Percentiles rank a stretch among this genome's conserved stretches.
These are phyloP conservation scores for Mesorhabditis sp. DNA, from an alignment of 2,888 invertebrate genomes.

Conservation along the genomic window DNA sequence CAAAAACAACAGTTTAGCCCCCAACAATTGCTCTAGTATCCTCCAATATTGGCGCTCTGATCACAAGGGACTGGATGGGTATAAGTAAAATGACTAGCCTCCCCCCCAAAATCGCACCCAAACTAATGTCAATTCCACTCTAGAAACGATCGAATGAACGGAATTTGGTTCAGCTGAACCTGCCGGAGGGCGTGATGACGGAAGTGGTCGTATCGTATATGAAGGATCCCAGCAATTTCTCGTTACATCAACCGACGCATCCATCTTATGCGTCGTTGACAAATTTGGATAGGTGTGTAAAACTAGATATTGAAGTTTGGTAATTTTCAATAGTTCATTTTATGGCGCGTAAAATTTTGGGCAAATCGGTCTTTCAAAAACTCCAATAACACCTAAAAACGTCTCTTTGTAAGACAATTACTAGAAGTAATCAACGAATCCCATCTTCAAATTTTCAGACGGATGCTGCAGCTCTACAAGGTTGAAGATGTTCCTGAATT, in stretches of 20 bases:
- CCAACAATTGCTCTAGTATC: too few species aligned
- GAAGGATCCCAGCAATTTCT: conserved; percentile 81
- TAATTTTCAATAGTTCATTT: neutral
- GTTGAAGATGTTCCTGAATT: conserved; percentile 15
- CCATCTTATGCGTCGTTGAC: conserved; percentile 77
- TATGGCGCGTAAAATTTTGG: neutral
- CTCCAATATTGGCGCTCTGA: too few species aligned
- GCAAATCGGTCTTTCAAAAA: too few species aligned
- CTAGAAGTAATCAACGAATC: too few species aligned
- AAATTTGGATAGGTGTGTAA: conserved; percentile 28
- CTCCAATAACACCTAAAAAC: too few species aligned
- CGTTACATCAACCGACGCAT: conserved; percentile 92
- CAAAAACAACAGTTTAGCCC: too few species aligned
- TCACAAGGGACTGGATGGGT: too few species aligned
- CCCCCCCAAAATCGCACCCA: too few species aligned
- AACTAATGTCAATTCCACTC: too few species aligned
- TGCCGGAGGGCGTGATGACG: conserved; percentile 86
- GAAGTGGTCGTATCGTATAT: conserved; percentile 85
- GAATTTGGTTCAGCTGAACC: conserved; percentile 68
- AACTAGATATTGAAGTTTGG: neutral
- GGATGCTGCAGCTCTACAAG: conserved; percentile 65
- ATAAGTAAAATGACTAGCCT: too few species aligned
- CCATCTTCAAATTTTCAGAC: neutral
- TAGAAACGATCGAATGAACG: too few species aligned
- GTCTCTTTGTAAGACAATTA: too few species aligned